Evolutionary conservation across 1,140 invertebrate genomes (phyloP), one percentile per base, ranked within the genome.

Genomic region (Ooceraea biroi): DNA sequence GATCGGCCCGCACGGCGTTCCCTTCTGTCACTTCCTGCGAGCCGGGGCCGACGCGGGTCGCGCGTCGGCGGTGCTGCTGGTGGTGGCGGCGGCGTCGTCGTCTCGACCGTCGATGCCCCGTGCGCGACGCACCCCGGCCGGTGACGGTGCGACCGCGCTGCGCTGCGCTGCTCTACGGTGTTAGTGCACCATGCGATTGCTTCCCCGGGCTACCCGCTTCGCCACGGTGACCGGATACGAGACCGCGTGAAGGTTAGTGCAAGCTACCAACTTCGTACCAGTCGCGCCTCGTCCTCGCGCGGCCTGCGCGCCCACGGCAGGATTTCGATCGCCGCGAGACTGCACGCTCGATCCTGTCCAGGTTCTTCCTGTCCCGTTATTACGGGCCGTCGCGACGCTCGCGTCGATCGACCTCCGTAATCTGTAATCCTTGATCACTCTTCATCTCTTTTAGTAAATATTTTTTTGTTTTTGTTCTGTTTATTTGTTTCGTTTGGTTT

Each of bases 161-260:
- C 36, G 36, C 7, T 66, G 71, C 72, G 46, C 65, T 8, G 65
- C 36, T 36, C 36, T 22, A 48, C 36, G 19, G 61, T 65, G 44
- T 74, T 74, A 85, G 88, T 90, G 85, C 84, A 91, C 87, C 90
- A 91, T 91, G 90, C 90, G 90, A 90, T 87, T 90, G 86, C 88
- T 85, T 66, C 77, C 52, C 71, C 63, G 30, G 46, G 69, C 11
- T 58, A 12, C 12, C 68, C 7, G 74, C 69, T 74, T 65, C 63
- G 80, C 72, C 80, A 85, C 72, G 84, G 84, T 85, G 84, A 85
- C 69, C 36, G 68, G 84, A 68, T 85, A 68, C 44, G 50, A 85
- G 52, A 50, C 58, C 61, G 63, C 57, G 60, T 71, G 65, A 85
- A 85, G 84, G 84, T 85, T 83, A 85, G 84, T 83, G 36, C 36